Conservation (phyloP, 1,140 invertebrate species). For the Cryptotermes secundus region DNA sequence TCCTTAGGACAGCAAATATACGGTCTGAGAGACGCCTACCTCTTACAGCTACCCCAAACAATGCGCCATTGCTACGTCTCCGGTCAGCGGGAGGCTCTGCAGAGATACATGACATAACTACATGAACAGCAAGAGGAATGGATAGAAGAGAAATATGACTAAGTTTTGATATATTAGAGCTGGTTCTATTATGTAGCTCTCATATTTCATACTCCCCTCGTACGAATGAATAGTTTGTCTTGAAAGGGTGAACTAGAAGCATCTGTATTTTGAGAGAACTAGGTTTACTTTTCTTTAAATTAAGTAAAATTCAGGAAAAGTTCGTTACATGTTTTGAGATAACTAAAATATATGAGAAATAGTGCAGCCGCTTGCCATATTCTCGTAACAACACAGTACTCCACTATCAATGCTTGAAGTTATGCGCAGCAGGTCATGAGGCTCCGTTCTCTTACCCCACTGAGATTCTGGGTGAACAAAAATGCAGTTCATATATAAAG, state of each 20-base stretch:
- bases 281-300: not conserved
- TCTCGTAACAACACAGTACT: no score
- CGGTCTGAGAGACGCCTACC: not conserved
- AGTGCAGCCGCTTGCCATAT: no score
- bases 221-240: not conserved
- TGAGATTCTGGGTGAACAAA: no score
- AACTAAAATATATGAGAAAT: not conserved
- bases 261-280: not conserved
- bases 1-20: not conserved
- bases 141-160: not conserved
- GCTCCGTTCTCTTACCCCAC: no score
- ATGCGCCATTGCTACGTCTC: not conserved
- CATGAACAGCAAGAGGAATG: not conserved
- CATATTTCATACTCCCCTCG: not conserved
- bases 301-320: not conserved
- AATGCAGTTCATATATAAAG: no score
- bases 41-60: not conserved
- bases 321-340: not conserved
- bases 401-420: no score
- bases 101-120: conserved; percentile 3
- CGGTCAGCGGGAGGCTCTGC: not conserved
- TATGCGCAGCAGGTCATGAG: no score
- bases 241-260: not conserved
- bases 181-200: not conserved
- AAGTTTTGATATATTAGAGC: not conserved